Evolutionary conservation across 2,797 vertebrate genomes (phyloP), one percentile per base, ranked within the genome.

Genomic region (Gastrophryne carolinensis): DNA sequence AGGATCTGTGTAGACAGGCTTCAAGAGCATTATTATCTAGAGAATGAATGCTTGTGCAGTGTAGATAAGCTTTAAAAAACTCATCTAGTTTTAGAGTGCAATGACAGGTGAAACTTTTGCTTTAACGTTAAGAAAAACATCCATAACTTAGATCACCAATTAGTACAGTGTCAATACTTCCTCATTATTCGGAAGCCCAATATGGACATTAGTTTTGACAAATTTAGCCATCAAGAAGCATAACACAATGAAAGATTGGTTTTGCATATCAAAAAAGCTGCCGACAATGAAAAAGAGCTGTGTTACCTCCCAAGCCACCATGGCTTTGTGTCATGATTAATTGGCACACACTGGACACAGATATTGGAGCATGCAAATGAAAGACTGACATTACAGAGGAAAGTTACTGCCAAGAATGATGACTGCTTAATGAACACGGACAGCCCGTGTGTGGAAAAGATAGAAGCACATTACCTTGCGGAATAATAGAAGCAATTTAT

Each of bases 401-500:
- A 71, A 71, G n/a, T 12, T 52, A 52, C 32, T 72, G 66, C 50
- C 66, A 66, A 53, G 37, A 78, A 78, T 21, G 24, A 39, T 50
- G 68, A 72, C 61, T 72, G 60, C 61, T 60, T 66, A 72, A 78
- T 72, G 68, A 78, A 52, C 61, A 41, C 30, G 17, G 52, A 66
- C 27, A 57, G 27, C 21, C 57, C 47, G 37, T 78, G 75, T 24
- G 30, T 32, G 61, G 41, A 58, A 23, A 78, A 72, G 75, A 78
- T 72, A 78, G n/a, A 78, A 29, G 53, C 60, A 32, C 41, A 60
- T 60, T 72, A 62, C 67, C 67, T 63, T 58, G 58, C 39, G 23
- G 39, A 15, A 58, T 63, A 78, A 78, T 71, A 11, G 50, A 2
- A 63, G 61, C 68, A 66, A 72, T 78, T 78, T 52, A 78, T 78